Conservation (phyloP, 2,797 vertebrate genomes). For the Brachyalestes nurse region DNA sequence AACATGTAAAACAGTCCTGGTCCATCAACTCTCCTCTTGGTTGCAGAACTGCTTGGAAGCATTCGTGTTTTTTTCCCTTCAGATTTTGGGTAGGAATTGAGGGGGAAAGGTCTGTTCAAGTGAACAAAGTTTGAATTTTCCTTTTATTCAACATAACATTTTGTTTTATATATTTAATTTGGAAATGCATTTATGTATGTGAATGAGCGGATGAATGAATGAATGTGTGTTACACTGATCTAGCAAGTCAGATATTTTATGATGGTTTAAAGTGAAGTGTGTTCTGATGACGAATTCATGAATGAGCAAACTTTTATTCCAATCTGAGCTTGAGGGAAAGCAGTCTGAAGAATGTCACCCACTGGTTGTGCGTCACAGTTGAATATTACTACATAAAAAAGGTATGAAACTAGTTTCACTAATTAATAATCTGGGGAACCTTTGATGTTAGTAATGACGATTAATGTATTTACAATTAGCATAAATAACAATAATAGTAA, state of each 20-base stretch:
- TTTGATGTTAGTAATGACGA: neutral
- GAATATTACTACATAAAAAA: neutral
- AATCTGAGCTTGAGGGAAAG: conserved; percentile 9
- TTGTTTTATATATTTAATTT: conserved; percentile 63
- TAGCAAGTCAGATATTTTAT: conserved; percentile 70
- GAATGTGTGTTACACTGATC: conserved; percentile 53
- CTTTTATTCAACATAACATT: conserved; percentile 68
- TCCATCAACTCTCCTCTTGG: conserved; percentile 8
- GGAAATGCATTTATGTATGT: conserved; percentile 66
- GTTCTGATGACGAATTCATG: conserved; percentile 60
- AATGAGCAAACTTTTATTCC: conserved; percentile 68
- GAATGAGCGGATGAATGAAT: conserved; percentile 50
- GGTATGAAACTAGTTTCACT: neutral
- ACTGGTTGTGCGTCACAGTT: conserved; percentile 39
- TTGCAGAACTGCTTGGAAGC: conserved; percentile 69
- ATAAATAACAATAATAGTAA: no score
- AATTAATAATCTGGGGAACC: neutral
- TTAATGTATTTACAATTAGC: no score
- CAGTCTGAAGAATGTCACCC: conserved; percentile 48
- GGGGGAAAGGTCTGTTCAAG: conserved; percentile 69
- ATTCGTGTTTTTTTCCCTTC: conserved; percentile 73
- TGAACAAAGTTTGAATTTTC: conserved; percentile 77
- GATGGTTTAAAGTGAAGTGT: conserved; percentile 50
- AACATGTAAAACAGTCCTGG: neutral
- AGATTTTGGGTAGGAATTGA: conserved; percentile 45